Evolutionary conservation across 2,797 vertebrate genomes (phyloP).

Genomic region (Atherinosoma microstoma): DNA sequence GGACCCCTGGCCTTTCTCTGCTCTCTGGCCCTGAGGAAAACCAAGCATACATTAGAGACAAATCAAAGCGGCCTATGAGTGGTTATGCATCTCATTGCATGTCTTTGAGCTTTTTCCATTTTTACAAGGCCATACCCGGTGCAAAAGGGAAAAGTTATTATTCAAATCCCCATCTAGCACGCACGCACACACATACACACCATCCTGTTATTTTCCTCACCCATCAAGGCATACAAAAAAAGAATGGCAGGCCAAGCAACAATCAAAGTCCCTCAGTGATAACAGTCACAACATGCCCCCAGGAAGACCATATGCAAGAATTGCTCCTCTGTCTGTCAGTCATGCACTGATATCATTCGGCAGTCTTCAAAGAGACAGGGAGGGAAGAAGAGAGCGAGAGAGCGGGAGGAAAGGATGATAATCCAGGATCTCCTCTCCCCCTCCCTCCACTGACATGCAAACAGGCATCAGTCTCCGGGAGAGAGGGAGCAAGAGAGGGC

Average conservation of each 20-base stretch:
- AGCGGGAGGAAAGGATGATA: conserved; percentile 61
- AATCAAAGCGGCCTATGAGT: conserved; percentile 1
- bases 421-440: conserved; percentile 75
- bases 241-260: conserved; percentile 83
- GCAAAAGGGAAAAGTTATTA: conserved; percentile 23
- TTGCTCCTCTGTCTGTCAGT: conserved; percentile 69
- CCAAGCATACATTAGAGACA: conserved; percentile 55
- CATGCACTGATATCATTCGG: conserved; percentile 83
- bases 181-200: conserved; percentile 6
- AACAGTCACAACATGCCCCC: conserved; percentile 83
- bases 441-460: conserved; percentile 95
- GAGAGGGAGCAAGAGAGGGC: conserved; percentile 82
- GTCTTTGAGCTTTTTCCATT: conserved; percentile 1
- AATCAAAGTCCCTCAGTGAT: conserved; percentile 67
- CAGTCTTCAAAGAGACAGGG: conserved; percentile 60
- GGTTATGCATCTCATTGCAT: background rate
- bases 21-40: conserved; percentile 95
- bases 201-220: conserved; percentile 78
- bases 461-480: conserved; percentile 90
- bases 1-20: conserved; percentile 99
- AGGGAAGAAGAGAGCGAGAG: conserved; percentile 41
- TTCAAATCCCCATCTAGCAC: conserved; percentile 9
- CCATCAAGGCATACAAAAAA: conserved; percentile 79
- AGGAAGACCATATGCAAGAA: conserved; percentile 71
- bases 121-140: conserved; percentile 26